These are phyloP conservation scores for Dendrocincla tyrannina DNA, from an alignment of 2,797 vertebrate genomes.

Conservation along the genomic window DNA sequence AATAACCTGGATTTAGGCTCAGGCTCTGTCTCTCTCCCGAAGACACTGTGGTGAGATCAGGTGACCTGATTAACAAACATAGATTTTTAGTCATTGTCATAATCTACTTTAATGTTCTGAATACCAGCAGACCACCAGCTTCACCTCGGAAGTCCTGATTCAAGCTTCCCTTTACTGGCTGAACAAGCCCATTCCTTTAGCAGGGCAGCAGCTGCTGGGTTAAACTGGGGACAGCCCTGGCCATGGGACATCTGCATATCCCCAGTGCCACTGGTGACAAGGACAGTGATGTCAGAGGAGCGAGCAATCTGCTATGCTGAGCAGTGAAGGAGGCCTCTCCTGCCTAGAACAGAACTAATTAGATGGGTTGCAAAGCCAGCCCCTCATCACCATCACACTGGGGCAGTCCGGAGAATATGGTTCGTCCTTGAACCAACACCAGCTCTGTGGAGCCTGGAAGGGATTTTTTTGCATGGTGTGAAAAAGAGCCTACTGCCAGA, in stretches of 20 bases:
- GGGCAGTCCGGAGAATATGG: not conserved
- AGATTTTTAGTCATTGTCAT: not conserved
- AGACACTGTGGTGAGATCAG: not conserved
- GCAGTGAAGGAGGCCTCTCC: not conserved
- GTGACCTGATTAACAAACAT: not conserved
- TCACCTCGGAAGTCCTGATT: not conserved
- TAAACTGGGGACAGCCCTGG: not conserved
- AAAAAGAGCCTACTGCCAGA: not conserved
- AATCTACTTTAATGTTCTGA: not conserved
- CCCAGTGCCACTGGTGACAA: fast-evolving
- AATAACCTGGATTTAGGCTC: not conserved
- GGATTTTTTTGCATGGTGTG: not conserved
- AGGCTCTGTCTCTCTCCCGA: not conserved
- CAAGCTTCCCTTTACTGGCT: not conserved
- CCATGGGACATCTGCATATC: fast-evolving
- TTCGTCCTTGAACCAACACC: not conserved
- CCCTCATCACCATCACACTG: not conserved
- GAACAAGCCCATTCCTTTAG: no score
- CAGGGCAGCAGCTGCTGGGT: not conserved
- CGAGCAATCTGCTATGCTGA: not conserved
- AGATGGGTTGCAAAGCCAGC: not conserved
- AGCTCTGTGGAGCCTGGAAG: not conserved
- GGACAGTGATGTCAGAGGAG: not conserved
- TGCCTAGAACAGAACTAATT: not conserved
- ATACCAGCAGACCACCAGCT: not conserved